Conservation (phyloP, 2,888 invertebrate genomes). For the Sepioteuthis lessoniana region DNA sequence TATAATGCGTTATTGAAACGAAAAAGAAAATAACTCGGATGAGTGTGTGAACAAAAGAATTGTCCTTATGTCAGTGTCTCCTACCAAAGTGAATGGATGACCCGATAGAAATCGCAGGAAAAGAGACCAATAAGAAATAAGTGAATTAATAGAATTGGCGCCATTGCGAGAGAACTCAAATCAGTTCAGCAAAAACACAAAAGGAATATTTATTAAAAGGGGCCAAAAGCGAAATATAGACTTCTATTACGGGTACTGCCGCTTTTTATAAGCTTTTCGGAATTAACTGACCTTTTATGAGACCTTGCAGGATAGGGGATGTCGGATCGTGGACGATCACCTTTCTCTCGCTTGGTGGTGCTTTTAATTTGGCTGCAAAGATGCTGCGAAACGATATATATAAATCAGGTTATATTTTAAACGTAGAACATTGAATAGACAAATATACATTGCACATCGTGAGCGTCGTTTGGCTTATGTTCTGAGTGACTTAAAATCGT, state of each 20-base stretch:
- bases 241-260: background rate
- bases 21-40: too few relatives aligned
- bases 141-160: too few relatives aligned
- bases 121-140: too few relatives aligned
- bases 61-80: too few relatives aligned
- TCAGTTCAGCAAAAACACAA: too few relatives aligned
- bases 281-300: background rate
- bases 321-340: background rate
- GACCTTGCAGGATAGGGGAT: background rate
- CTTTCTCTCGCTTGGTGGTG: background rate
- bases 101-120: too few relatives aligned
- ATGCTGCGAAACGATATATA: background rate
- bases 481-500: background rate
- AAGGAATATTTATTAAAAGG: too few relatives aligned
- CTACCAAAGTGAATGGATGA: too few relatives aligned
- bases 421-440: background rate
- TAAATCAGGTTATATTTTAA: background rate
- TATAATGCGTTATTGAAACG: too few relatives aligned
- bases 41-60: too few relatives aligned
- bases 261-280: background rate
- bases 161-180: too few relatives aligned
- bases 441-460: background rate
- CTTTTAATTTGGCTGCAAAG: background rate
- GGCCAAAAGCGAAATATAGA: background rate
- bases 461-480: background rate